Base-by-base conservation (phyloP, 2,888 invertebrate genomes). In the Oscheius sp. region DNA sequence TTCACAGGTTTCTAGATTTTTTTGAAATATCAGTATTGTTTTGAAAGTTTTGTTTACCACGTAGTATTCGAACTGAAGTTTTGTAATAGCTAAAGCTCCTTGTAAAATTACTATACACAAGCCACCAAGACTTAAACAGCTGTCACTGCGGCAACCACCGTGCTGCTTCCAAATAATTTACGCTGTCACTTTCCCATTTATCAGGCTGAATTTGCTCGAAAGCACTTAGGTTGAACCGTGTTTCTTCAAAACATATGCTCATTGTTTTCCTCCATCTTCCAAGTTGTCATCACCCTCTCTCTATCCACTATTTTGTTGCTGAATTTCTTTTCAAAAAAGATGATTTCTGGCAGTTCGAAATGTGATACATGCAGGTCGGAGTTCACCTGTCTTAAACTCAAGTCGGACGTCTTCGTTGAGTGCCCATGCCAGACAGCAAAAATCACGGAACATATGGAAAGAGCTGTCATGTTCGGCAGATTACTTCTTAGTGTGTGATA, bases 331-430 rank as follows among this genome's bases (percentile, higher is more conserved):
- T 29, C 25, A 1, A 12, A 6, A 29, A 58, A 58, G 13, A 58
- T 58, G 58, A 58, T 27, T 58, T 13, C 27, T 27, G 29, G 9
- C 12, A 35, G 35, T 35, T 9, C 35, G 35, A 35, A 35, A 35
- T 35, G 35, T 35, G 35, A 35, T 35, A 35, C 35, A 35, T 35
- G 35, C 18, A 61, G 61, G 41, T 61, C 61, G 41, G 16, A 61
- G 61, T 61, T 61, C 61, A 21, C 29, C 21, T 58, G 25, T 58
- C n/a, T 58, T 58, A 45, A 61, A 45, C 61, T 35, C n/a, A 43
- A n/a, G 23, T 18, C 61, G 41, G 18, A 41, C 41, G 61, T 61
- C 61, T 35, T 43, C 43, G 61, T 43, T 61, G 43, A 61, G 43
- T 61, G 21, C 5, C n/a, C 21, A 41, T 9, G n/a, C 13, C 29